Evolutionary conservation across 2,797 vertebrate species (phyloP), one percentile per base, ranked within the genome.

Genomic region (Ctenopoma kingsleyae): DNA sequence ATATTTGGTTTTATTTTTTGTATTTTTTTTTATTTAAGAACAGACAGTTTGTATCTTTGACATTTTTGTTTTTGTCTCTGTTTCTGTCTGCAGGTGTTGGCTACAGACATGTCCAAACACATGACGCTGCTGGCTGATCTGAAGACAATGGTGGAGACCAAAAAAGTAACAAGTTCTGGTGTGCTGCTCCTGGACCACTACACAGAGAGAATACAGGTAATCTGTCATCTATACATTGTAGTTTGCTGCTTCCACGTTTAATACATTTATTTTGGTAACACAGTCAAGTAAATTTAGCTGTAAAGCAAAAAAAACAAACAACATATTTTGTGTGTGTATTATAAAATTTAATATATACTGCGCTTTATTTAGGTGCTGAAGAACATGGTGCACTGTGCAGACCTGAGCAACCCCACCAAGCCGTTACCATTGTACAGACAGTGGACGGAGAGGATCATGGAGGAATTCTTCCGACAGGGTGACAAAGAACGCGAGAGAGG

Each of bases 111-210:
- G 98, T 99, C 98, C 78, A 99, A 99, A 89, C 98, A 99, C 73
- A 99, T 99, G 98, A 98, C 97, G 36, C 93, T 99, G 38, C 82
- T 99, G 81, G 98, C 96, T 4, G 97, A 99, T 81, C 93, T 99
- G 74, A 99, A 99, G 93, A 99, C 98, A 0, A 99, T 99, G 98
- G 98, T 99, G 60, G 98, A 99, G 87, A 99, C 98, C 0, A 99
- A 99, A 91, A 99, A 99, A 82, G 97, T 99, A 79, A 98, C 98
- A 19, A 99, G 97, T 65, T 99, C 97, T 0, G 98, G 98, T 0
- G 97, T 99, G 23, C 94, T 99, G 44, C 95, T 98, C 30, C 93
- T 99, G 66, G 98, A 99, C 88, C 96, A 99, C 89, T 98, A 98
- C 74, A 99, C 97, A 0, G 98, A 99, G 62, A 93, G 98, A 20